A percentile compares a stretch with the other conserved stretches of the same genome.
phyloP scores from a whole-genome alignment of 2,888 invertebrate species.

The Lasioglossum marginatum region DNA sequence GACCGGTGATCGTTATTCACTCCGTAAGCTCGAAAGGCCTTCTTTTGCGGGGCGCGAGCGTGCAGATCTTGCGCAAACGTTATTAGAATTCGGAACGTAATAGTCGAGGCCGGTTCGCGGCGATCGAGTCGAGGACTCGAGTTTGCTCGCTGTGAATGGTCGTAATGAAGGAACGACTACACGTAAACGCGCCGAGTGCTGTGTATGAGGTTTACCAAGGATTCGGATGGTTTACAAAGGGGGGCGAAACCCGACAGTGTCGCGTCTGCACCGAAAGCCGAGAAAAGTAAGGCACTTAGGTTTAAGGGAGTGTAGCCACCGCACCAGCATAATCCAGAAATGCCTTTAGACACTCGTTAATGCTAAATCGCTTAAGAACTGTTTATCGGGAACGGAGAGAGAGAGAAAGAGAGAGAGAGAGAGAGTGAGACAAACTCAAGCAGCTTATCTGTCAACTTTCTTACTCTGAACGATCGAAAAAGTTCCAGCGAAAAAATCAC shows the following conservation, averaged over 20 bases:
- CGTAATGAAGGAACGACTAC: constrained; percentile 62
- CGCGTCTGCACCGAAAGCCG: constrained; percentile 52
- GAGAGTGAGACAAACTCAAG: background rate
- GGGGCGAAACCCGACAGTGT: constrained; percentile 40
- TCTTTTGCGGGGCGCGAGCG: background rate
- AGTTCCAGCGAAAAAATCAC: background rate
- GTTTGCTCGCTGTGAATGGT: constrained; percentile 24
- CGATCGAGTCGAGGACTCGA: background rate
- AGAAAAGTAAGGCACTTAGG: constrained; percentile 66
- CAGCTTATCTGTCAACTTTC: constrained; percentile 4
- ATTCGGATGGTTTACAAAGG: constrained; percentile 59
- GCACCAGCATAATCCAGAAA: constrained; percentile 63
- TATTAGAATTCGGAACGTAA: constrained; percentile 28
- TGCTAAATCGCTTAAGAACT: constrained; percentile 65
- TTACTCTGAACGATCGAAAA: background rate
- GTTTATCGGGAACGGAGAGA: background rate
- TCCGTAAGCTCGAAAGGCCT: background rate
- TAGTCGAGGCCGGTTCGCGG: constrained; percentile 8
- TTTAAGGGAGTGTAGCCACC: constrained; percentile 65
- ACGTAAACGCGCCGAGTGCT: constrained; percentile 23
- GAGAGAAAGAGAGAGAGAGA: no score
- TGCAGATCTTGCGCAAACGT: constrained; percentile 14
- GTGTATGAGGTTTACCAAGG: constrained; percentile 59
- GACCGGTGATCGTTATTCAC: background rate
- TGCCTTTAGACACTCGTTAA: constrained; percentile 65